Base-by-base conservation (phyloP, 2,888 invertebrate genomes). In the Labia minor region DNA sequence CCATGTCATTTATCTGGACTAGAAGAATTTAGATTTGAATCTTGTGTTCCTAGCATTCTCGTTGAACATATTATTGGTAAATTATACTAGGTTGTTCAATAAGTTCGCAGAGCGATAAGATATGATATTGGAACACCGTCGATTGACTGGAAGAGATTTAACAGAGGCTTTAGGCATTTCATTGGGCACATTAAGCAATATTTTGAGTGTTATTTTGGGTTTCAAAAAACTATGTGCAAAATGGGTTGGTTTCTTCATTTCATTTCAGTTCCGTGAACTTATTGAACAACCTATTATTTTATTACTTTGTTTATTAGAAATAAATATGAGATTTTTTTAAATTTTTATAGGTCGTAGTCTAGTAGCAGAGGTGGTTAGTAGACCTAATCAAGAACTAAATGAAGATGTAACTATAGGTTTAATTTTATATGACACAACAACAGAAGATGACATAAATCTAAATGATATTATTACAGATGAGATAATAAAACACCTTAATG, bases 31-130 rank as follows among this genome's bases (percentile, higher is more conserved):
- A 6, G 26, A 64, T 6, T 6, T 64, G 64, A 26, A 21, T n/a
- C 10, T 76, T 76, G 77, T 77, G 75, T 80, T 76, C 74, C 80
- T 79, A 74, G 63, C 61, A 74, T 79, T 2, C 77, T 77, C 14
- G 71, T 69, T 1, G 74, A 77, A 70, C 49, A 16, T n/a, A 49
- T 49, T n/a, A 49, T 49, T n/a, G 49, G 49, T 49, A 26, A 26
- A 49, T 49, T 6, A n/a, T n/a, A n/a, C n/a, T n/a, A n/a, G n/a
- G n/a, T n/a, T n/a, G n/a, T n/a, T n/a, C n/a, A n/a, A n/a, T n/a
- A n/a, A n/a, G n/a, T n/a, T n/a, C n/a, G n/a, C n/a, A n/a, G n/a
- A n/a, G n/a, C n/a, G n/a, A n/a, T n/a, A n/a, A n/a, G n/a, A n/a
- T n/a, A n/a, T n/a, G n/a, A n/a, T n/a, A n/a, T n/a, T n/a, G n/a